Base-by-base conservation (phyloP, 2,888 invertebrate genomes). In the Capitulum mitella region DNA sequence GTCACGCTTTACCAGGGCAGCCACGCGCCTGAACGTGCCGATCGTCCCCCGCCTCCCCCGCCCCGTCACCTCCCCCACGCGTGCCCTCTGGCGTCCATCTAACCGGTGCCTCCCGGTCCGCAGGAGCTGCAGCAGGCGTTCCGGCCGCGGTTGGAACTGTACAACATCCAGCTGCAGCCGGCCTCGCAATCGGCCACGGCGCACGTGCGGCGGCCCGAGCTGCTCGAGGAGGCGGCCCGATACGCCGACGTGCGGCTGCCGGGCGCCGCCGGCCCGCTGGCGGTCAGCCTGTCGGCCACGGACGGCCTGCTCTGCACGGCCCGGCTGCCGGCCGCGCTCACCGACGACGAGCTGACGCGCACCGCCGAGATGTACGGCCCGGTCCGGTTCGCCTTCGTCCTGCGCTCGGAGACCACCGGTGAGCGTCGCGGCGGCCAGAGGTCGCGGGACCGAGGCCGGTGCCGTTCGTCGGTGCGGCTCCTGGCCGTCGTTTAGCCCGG, bases 321-420 rank as follows among this genome's bases (percentile, higher is more conserved):
- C 2, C 85, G 88, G 54, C 84, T 89, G 54, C 88, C 89, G 1
- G 83, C 84, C 5, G 82, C 84, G 79, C 86, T 86, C 83, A 85
- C 85, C 0, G 87, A 88, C 78, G 84, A 85, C 26, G 86, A 87
- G 80, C 88, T 88, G 82, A 82, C 83, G 19, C 83, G 84, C n/a
- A 83, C 88, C 37, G 86, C 88, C 14, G 82, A 84, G 12, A 83
- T 84, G 78, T 87, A 86, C 82, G 88, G 88, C 2, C 84, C 86
- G 78, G 84, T 88, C 14, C 85, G 85, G 43, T 86, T 86, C 79
- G 85, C 86, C 80, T 89, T 88, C 83, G 85, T 89, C 54, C 87
- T 88, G 86, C 84, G 81, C 70, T 81, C 81, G 0, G 82, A 82
- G 78, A 80, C 79, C 83, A 81, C 81, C 77, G 81, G 82, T 81